These are phyloP conservation scores for Oscheius myriophilus DNA, from an alignment of 2,888 invertebrate genomes.

Conservation along the genomic window DNA sequence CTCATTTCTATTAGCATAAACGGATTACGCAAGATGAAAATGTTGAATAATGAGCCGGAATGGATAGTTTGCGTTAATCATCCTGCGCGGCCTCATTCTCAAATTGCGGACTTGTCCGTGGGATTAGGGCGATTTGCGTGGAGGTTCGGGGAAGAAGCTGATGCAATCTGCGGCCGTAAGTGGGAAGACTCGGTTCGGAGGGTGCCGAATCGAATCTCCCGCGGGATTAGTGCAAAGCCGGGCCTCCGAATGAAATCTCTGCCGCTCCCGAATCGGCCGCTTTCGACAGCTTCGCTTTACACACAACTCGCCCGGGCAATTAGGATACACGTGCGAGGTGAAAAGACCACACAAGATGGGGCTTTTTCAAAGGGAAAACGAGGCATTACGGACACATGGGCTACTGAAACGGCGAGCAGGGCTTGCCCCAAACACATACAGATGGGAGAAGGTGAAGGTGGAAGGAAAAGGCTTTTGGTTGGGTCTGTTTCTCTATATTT, in stretches of 20 bases:
- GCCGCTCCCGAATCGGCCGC: slow-evolving; percentile 5
- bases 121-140: not conserved
- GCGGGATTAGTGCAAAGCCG: slow-evolving; percentile 7
- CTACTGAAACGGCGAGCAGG: too few species aligned
- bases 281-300: slow-evolving; percentile 31
- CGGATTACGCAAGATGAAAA: too few species aligned
- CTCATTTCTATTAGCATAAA: too few species aligned
- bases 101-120: not conserved
- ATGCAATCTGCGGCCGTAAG: not conserved
- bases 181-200: not conserved
- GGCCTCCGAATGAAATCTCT: slow-evolving; percentile 14
- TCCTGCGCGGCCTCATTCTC: not conserved
- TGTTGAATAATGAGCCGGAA: too few species aligned
- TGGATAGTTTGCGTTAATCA: not conserved
- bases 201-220: slow-evolving; percentile 19
- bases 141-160: not conserved
- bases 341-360: too few species aligned
- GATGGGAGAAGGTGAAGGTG: too few species aligned
- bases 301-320: slow-evolving; percentile 20
- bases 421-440: too few species aligned
- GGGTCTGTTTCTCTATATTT: too few species aligned
- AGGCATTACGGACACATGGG: too few species aligned
- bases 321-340: slow-evolving; percentile 20
- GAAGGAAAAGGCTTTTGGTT: too few species aligned
- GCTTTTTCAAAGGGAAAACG: too few species aligned